Evolutionary conservation across 1,140 invertebrate genomes (phyloP), one percentile per base, ranked within the genome.

Genomic region (Octopus sinensis): DNA sequence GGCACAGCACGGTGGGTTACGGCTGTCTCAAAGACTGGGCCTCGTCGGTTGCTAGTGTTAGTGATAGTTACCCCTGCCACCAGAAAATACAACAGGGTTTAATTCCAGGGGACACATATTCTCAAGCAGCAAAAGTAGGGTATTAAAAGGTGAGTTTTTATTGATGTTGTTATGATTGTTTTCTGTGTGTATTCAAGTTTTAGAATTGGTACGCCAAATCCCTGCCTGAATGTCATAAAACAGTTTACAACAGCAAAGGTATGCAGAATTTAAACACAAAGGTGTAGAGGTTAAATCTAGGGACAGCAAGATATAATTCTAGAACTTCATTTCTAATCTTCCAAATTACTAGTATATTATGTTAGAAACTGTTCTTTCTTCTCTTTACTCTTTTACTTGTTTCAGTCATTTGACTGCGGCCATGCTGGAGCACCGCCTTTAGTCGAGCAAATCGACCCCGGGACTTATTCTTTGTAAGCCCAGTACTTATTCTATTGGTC

Each of bases 41-140:
- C 84, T 81, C 82, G 7, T 80, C 83, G 51, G 68, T 80, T 54
- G 79, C 79, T 53, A 86, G 79, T 83, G 56, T 23, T 30, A 71
- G 30, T 13, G 86, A 87, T 68, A 82, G 84, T 75, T 87, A 86
- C 68, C 78, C 85, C 1, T 86, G 85, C 80, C 86, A 85, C 54
- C 86, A 86, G 80, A 84, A 85, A 78, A 75, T 77, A 51, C 81
- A 83, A 80, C 80, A 82, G 54, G 83, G 82, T 53, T 62, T 62
- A 76, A 83, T 84, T 54, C 81, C 83, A 5, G 54, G 73, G 56
- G 84, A 86, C 71, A 79, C 80, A n/a, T 79, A 84, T 77, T 80
- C 84, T 73, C 84, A 85, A 77, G 80, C 83, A 17, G 82, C 84
- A 52, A 86, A 87, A 81, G 84, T 86, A 62, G 82, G 75, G 23